Conservation (phyloP, 2,797 vertebrate species). For the Parauchenoglanis ngamensis region DNA sequence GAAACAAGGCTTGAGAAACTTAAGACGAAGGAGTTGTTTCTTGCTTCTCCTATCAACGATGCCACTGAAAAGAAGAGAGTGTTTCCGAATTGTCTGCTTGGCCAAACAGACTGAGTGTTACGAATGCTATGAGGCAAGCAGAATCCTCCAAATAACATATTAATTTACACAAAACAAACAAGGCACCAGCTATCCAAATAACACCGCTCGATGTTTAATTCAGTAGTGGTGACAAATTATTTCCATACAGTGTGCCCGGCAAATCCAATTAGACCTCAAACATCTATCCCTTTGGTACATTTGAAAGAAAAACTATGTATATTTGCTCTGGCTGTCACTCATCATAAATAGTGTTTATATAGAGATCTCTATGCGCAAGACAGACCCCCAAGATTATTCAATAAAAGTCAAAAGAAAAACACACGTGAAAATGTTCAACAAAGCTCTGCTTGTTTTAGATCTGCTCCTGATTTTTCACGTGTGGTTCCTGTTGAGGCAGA, state of each 20-base stretch:
- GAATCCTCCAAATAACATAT: conserved; percentile 22
- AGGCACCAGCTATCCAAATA: conserved; percentile 37
- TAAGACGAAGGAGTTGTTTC: conserved; percentile 53
- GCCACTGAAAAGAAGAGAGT: not conserved
- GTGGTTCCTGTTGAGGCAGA: conserved; percentile 56
- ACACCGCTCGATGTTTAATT: conserved; percentile 22
- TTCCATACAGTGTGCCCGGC: conserved; percentile 25
- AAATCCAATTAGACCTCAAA: conserved; percentile 25
- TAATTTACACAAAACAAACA: conserved; percentile 40
- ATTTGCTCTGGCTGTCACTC: conserved; percentile 30
- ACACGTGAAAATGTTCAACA: conserved; percentile 25
- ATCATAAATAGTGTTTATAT: conserved; percentile 6
- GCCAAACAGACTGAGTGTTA: conserved; percentile 4
- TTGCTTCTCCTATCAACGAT: conserved; percentile 24
- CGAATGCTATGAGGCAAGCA: not conserved
- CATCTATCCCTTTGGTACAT: not conserved
- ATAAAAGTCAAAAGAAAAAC: conserved; percentile 5
- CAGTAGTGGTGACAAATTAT: conserved; percentile 28
- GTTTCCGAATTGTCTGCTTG: conserved; percentile 9
- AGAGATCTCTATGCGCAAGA: not conserved
- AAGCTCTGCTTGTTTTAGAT: conserved; percentile 42
- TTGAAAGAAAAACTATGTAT: conserved; percentile 9
- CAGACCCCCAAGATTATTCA: conserved; percentile 23
- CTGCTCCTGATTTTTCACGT: conserved; percentile 29
- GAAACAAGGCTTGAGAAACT: conserved; percentile 51